Evolutionary conservation across 2,113 vertebrate species (phyloP).

Genomic region (Antigone vipio): DNA sequence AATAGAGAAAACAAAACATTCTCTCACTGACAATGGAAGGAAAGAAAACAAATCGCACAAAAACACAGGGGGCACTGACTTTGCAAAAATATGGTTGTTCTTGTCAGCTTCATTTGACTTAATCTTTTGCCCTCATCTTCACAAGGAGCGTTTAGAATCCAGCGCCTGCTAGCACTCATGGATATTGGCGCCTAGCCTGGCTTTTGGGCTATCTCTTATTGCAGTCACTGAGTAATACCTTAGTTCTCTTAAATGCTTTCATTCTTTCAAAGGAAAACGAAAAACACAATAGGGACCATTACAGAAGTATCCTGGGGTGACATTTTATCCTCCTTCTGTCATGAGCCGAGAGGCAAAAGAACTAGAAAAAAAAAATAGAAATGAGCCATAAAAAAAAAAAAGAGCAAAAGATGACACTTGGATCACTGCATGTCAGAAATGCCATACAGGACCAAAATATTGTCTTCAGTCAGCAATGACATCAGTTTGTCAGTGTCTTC

Average conservation of each 20-base stretch:
- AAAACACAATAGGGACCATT: neutral
- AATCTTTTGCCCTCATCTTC: neutral
- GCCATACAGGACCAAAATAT: neutral
- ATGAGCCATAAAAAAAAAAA: neutral
- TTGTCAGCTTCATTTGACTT: neutral
- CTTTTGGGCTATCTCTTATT: neutral
- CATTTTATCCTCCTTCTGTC: neutral
- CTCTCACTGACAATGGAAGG: neutral
- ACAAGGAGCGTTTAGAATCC: neutral
- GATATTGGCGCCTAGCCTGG: neutral
- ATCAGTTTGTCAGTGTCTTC: neutral
- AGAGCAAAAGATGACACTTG: neutral
- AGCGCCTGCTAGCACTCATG: neutral
- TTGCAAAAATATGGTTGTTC: neutral
- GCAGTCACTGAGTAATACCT: neutral
- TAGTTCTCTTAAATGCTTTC: neutral
- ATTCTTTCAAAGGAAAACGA: neutral
- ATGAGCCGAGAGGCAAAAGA: neutral
- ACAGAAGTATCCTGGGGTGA: neutral
- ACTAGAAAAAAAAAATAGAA: neutral
- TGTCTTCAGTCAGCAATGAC: neutral
- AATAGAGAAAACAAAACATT: neutral
- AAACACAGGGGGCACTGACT: neutral
- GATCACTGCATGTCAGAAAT: neutral
- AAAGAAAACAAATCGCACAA: neutral